These are phyloP conservation scores for Muscidifurax raptorellus DNA, from an alignment of 1,140 invertebrate genomes.

Conservation along the genomic window DNA sequence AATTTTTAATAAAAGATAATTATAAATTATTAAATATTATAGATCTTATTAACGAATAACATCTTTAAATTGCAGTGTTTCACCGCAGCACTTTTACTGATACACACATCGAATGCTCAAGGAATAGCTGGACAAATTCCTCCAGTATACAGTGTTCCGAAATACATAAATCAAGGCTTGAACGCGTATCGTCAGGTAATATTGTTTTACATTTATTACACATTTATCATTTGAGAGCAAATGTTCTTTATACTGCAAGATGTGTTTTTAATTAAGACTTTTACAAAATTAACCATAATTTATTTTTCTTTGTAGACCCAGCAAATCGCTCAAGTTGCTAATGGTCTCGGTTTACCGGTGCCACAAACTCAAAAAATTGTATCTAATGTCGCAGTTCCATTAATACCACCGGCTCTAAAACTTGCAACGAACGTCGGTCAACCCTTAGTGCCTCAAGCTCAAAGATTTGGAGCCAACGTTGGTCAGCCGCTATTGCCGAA, in stretches of 20 bases:
- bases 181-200: not conserved
- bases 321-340: not conserved
- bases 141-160: not conserved
- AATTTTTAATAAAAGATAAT: too few species aligned
- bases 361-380: not conserved
- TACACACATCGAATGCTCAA: not conserved
- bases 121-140: not conserved
- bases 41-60: not conserved
- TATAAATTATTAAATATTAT: not conserved
- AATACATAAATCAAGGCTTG: not conserved
- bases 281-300: not conserved
- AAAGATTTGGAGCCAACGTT: not conserved
- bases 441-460: not conserved
- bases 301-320: constrained; percentile 8
- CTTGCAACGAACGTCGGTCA: not conserved
- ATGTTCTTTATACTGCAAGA: too few species aligned
- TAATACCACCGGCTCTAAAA: not conserved
- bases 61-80: not conserved
- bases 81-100: not conserved
- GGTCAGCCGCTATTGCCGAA: not conserved
- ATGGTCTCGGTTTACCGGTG: not conserved
- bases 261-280: too few species aligned
- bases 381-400: not conserved
- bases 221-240: not conserved
- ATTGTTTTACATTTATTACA: not conserved